These are phyloP conservation scores for Cordilura impudica DNA, from an alignment of 2,888 invertebrate species.

Conservation along the genomic window DNA sequence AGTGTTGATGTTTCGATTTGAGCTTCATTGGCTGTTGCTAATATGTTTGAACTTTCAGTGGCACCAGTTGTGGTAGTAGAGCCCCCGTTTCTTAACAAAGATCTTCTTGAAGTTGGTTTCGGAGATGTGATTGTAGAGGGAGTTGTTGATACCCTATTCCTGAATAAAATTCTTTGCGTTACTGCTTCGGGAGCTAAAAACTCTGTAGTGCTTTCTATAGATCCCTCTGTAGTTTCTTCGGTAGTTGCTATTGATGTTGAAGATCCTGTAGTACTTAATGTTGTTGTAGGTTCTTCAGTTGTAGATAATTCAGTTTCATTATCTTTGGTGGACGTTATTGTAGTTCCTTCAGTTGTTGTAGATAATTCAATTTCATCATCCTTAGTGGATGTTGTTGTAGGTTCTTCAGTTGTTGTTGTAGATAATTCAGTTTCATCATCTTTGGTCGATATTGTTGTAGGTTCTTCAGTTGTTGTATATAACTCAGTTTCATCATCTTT, in stretches of 20 bases:
- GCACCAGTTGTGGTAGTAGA: background rate
- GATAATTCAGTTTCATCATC: background rate
- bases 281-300: background rate
- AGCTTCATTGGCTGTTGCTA: background rate
- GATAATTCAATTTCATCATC: background rate
- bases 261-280: background rate
- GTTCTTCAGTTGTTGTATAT: background rate
- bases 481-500: background rate
- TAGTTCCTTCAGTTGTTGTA: background rate
- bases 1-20: background rate
- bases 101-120: background rate
- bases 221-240: slow-evolving; percentile 23
- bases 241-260: background rate
- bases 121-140: background rate
- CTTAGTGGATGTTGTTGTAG: background rate
- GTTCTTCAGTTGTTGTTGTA: slow-evolving; percentile 5
- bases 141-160: slow-evolving; percentile 4
- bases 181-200: slow-evolving; percentile 2
- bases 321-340: background rate
- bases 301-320: background rate
- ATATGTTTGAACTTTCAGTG: too few species aligned
- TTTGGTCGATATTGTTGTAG: background rate
- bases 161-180: slow-evolving; percentile 36
- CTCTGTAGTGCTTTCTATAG: background rate
- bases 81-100: background rate